Percentiles rank a stretch among this genome's conserved stretches.
These are phyloP conservation scores for Catalaphyllia jardinei DNA, from an alignment of 64 coral and sea anemone genomes.

Conservation along the genomic window DNA sequence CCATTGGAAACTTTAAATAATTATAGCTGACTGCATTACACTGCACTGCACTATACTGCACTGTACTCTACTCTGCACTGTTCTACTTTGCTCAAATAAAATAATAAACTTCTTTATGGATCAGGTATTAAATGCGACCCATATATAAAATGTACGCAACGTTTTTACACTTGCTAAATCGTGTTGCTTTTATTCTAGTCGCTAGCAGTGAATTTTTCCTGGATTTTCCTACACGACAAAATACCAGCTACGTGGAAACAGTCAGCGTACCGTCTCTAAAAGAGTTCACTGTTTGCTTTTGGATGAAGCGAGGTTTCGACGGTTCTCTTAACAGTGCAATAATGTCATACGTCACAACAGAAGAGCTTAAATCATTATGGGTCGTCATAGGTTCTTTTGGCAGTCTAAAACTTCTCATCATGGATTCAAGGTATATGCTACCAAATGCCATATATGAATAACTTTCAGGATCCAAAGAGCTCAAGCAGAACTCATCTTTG, in stretches of 20 bases:
- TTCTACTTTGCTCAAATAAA: too few species aligned
- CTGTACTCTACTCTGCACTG: too few species aligned
- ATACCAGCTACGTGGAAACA: neutral
- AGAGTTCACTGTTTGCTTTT: neutral
- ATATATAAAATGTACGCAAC: too few species aligned
- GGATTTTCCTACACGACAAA: neutral
- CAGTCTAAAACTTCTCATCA: neutral
- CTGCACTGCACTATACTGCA: too few species aligned
- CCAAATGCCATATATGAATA: neutral
- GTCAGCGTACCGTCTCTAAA: neutral
- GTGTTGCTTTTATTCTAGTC: neutral
- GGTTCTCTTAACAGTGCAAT: neutral
- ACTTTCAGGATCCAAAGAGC: neutral
- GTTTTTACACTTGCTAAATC: neutral
- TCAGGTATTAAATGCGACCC: neutral
- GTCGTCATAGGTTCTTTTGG: neutral
- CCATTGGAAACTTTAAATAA: too few species aligned
- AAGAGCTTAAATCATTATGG: neutral
- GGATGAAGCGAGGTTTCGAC: slow-evolving; percentile 14
- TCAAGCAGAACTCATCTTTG: too few species aligned
- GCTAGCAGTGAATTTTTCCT: neutral
- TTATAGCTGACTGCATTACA: too few species aligned
- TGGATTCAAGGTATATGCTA: neutral
- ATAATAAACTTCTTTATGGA: too few species aligned
- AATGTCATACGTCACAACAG: neutral